Percentiles rank a stretch among this genome's conserved stretches.
Evolutionary conservation across 2,113 vertebrate genomes (phyloP).

Genomic region (Peromyscus maniculatus): DNA sequence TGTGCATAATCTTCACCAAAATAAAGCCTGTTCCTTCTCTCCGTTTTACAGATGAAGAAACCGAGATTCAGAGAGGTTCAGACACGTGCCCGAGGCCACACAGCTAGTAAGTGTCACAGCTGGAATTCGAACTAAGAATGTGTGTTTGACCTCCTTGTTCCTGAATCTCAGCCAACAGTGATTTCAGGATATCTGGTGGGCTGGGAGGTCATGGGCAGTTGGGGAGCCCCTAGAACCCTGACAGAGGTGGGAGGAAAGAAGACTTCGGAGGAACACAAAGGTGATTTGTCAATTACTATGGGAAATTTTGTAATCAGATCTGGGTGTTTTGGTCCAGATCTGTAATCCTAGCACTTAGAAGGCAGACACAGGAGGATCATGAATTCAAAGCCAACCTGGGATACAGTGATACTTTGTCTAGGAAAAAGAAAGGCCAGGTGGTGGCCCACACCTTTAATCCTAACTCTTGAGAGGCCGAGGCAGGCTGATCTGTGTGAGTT

Average conservation of each 20-base stretch:
- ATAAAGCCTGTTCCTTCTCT: conserved; percentile 72
- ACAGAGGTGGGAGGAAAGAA: not conserved
- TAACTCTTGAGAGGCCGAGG: not conserved
- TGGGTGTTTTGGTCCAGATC: not conserved
- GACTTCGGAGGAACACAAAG: not conserved
- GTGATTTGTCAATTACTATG: not conserved
- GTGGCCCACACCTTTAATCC: not conserved
- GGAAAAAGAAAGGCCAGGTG: not conserved
- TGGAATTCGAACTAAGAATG: conserved; percentile 32
- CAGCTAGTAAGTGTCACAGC: conserved; percentile 78
- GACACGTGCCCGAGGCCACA: conserved; percentile 73
- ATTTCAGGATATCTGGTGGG: conserved; percentile 17
- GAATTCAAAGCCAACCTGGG: not conserved
- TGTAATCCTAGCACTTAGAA: not conserved
- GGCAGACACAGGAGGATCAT: not conserved
- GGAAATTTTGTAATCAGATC: not conserved
- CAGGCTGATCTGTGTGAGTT: not conserved
- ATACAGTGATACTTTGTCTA: not conserved
- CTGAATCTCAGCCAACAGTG: not conserved
- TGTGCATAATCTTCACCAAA: conserved; percentile 17
- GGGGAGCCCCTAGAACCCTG: not conserved
- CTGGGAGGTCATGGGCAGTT: not conserved
- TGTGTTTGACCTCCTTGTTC: conserved; percentile 16
- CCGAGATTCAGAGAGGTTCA: conserved; percentile 83
- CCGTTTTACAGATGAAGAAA: conserved; percentile 82